These are phyloP conservation scores for Falco peregrinus DNA, from an alignment of 2,797 vertebrate genomes.

Conservation along the genomic window DNA sequence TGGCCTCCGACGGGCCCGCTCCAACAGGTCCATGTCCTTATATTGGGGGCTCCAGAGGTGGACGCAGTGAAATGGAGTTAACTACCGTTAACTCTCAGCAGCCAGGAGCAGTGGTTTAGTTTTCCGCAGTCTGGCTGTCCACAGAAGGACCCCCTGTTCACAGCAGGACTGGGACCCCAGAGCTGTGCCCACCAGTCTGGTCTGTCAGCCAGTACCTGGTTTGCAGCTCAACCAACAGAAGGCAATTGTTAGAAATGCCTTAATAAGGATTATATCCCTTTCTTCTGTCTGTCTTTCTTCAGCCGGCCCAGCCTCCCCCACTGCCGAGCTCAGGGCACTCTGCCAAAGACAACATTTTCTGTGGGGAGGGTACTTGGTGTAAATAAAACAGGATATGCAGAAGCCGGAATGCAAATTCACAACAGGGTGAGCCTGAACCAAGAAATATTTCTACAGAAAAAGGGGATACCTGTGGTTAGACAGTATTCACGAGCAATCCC, in stretches of 20 bases:
- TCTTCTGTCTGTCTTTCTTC: not conserved
- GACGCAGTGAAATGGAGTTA: not conserved
- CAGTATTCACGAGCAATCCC: not conserved
- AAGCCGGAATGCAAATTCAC: not conserved
- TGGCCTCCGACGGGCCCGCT: too few relatives aligned
- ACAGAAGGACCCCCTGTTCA: not conserved
- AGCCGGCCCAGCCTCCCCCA: not conserved
- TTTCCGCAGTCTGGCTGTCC: not conserved
- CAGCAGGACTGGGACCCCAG: not conserved
- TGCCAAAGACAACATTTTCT: not conserved
- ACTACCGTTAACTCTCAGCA: not conserved
- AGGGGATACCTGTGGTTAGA: not conserved
- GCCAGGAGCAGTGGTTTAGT: not conserved
- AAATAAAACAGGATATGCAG: not conserved
- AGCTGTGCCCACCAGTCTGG: not conserved
- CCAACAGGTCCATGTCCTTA: too few relatives aligned
- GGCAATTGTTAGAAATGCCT: not conserved
- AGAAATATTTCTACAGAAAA: not conserved
- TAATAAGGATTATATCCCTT: not conserved
- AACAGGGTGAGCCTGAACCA: not conserved
- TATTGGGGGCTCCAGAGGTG: too few relatives aligned
- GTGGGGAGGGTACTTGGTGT: not conserved
- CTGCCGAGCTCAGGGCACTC: not conserved
- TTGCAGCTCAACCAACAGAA: not conserved
- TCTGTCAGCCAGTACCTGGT: not conserved